Conservation (phyloP, 2,888 invertebrate species). For the Aphodius granarius region DNA sequence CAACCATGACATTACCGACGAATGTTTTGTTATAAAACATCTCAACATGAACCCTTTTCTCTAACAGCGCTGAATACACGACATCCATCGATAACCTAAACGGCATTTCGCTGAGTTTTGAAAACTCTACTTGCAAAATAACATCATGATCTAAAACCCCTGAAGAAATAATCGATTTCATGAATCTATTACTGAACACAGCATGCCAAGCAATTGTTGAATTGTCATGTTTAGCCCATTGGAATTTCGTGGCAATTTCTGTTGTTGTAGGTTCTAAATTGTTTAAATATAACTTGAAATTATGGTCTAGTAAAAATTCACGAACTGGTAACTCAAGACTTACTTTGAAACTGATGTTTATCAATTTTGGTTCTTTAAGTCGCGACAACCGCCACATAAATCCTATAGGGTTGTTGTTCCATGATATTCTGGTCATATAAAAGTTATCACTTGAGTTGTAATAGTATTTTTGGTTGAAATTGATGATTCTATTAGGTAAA, state of each 20-base stretch:
- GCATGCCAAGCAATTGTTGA: conserved; percentile 23
- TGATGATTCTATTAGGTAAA: conserved; percentile 28
- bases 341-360: conserved; percentile 11
- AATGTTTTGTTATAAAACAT: conserved; percentile 31
- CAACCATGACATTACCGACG: conserved; percentile 18
- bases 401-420: conserved; percentile 26
- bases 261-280: conserved; percentile 13
- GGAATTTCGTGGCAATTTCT: conserved; percentile 20
- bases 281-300: conserved; percentile 14
- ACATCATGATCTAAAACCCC: conserved; percentile 30
- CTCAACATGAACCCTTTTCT: conserved; percentile 32
- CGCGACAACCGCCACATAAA: conserved; percentile 13
- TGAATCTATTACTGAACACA: conserved; percentile 26
- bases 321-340: conserved; percentile 29
- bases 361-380: conserved; percentile 14
- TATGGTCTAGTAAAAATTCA: conserved; percentile 27
- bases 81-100: conserved; percentile 29
- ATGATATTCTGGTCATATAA: conserved; percentile 25
- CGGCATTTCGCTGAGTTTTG: conserved; percentile 27
- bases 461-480: conserved; percentile 13
- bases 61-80: conserved; percentile 31
- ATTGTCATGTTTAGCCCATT: conserved; percentile 29
- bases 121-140: conserved; percentile 29
- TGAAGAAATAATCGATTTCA: conserved; percentile 28
- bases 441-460: conserved; percentile 19